A percentile compares a stretch with the other conserved stretches of the same genome.
These are phyloP conservation scores for Nemotelus pantherinus DNA, from an alignment of 2,888 invertebrate genomes.

Conservation along the genomic window DNA sequence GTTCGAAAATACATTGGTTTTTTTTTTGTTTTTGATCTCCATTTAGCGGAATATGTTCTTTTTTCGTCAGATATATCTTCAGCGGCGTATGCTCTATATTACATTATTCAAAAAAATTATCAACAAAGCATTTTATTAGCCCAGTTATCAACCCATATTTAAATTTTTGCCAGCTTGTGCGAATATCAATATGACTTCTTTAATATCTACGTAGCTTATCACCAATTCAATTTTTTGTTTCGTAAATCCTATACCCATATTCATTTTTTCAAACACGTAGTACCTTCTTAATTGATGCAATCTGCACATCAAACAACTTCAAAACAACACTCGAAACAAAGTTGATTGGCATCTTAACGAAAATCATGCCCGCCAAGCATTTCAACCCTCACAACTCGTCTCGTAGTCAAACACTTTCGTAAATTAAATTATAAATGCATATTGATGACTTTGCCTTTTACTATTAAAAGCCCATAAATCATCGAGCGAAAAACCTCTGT, in stretches of 20 bases:
- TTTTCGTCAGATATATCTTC: no score
- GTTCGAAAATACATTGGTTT: no score
- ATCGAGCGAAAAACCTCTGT: slow-evolving; percentile 1
- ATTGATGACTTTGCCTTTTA: slow-evolving; percentile 40
- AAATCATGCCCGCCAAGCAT: slow-evolving; percentile 24
- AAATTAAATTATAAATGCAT: slow-evolving; percentile 44
- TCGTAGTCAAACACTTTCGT: slow-evolving; percentile 33
- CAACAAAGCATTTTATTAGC: no score
- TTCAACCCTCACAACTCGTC: neutral
- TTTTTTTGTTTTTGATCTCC: no score
- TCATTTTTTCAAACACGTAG: neutral
- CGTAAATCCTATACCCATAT: neutral
- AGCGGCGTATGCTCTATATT: no score
- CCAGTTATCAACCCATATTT: no score
- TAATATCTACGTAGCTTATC: neutral
- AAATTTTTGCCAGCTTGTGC: no score
- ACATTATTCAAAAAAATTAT: no score
- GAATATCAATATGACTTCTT: neutral
- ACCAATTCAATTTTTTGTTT: neutral
- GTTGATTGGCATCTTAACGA: slow-evolving; percentile 42
- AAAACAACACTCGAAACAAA: neutral
- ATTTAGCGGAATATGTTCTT: no score
- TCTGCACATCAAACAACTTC: slow-evolving; percentile 14
- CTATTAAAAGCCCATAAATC: slow-evolving; percentile 43
- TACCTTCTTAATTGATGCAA: slow-evolving; percentile 6